A percentile compares a stretch with the other conserved stretches of the same genome.
These are phyloP conservation scores for Myocastor coypus DNA, from an alignment of 2,113 vertebrate species.

Conservation along the genomic window DNA sequence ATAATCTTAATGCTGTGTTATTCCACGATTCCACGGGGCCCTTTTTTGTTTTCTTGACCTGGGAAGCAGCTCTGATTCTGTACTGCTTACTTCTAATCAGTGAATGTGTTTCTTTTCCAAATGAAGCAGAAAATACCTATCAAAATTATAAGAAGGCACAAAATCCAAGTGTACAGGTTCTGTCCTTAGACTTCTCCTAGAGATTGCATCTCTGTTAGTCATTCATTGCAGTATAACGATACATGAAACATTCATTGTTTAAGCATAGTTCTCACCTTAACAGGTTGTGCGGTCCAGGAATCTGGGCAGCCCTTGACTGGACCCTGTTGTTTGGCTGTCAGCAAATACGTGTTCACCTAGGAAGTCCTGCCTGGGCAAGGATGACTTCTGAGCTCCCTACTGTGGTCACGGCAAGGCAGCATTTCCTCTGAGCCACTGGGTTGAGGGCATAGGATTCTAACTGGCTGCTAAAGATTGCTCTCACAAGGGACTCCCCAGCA, in stretches of 20 bases:
- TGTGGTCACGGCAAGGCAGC: no score
- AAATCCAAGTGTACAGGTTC: neutral
- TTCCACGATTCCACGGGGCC: neutral
- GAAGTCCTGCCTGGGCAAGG: neutral
- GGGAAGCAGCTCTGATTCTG: neutral
- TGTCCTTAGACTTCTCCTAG: neutral
- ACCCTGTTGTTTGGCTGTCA: neutral
- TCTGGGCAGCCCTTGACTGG: neutral
- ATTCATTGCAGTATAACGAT: neutral
- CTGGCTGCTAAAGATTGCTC: neutral
- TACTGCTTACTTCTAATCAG: neutral
- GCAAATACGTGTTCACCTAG: no score
- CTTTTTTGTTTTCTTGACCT: neutral
- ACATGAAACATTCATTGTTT: neutral
- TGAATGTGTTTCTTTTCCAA: slow-evolving; percentile 10
- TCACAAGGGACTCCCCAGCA: neutral
- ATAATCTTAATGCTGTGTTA: neutral
- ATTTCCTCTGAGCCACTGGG: neutral
- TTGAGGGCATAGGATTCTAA: neutral
- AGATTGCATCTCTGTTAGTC: neutral
- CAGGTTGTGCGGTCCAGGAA: neutral
- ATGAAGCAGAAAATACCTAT: neutral
- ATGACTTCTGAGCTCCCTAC: neutral
- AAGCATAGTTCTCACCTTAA: neutral
- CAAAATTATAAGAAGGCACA: neutral